Conservation (phyloP, 2,113 vertebrate genomes). For the Corvus cornix region DNA sequence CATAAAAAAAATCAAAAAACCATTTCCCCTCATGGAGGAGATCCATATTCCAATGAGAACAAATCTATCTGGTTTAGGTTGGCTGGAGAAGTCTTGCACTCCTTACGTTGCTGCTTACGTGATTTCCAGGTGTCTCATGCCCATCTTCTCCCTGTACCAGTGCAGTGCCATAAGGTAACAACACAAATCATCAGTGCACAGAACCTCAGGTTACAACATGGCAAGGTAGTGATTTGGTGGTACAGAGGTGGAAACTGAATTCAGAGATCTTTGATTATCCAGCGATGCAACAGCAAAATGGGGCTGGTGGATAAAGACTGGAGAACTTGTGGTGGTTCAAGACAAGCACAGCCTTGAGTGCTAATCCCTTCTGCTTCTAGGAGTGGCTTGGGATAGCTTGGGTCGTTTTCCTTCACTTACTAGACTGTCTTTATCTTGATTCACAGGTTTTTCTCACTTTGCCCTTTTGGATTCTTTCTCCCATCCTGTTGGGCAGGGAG, state of each 20-base stretch:
- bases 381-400: not conserved
- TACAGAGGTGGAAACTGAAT: not conserved
- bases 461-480: not conserved
- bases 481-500: fast-evolving
- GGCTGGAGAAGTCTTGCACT: not conserved
- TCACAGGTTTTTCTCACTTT: not conserved
- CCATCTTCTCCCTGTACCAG: not conserved
- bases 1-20: not conserved
- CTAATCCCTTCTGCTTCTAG: not conserved
- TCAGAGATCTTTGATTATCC: not conserved
- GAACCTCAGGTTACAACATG: not conserved
- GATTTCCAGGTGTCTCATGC: not conserved
- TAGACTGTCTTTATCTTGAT: not conserved
- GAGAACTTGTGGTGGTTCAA: not conserved
- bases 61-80: not conserved
- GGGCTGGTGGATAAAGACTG: not conserved
- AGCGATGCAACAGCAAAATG: not conserved
- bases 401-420: not conserved
- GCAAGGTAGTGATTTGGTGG: not conserved
- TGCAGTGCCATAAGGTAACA: not conserved
- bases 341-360: not conserved
- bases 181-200: not conserved
- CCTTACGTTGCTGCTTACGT: not conserved
- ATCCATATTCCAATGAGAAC: not conserved
- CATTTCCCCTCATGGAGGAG: fast-evolving